Percentiles rank a stretch among this genome's conserved stretches.
Conservation (phyloP, 2,888 invertebrate genomes). For the Sarcophaga rosellei region DNA sequence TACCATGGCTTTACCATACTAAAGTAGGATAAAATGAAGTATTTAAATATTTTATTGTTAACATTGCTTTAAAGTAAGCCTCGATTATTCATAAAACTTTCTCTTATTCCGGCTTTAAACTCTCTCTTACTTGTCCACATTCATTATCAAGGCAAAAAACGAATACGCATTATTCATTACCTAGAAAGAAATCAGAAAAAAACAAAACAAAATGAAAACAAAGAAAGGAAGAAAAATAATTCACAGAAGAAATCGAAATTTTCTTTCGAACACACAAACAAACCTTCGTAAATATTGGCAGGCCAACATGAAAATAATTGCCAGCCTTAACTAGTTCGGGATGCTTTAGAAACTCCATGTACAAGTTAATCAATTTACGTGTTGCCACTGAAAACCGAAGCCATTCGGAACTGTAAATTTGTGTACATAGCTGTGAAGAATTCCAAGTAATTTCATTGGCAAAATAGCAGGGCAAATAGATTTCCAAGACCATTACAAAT, state of each 20-base stretch:
- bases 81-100: no score
- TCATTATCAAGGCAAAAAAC: conserved; percentile 76
- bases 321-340: conserved; percentile 74
- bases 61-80: no score
- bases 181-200: conserved; percentile 62
- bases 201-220: background rate
- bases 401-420: conserved; percentile 76
- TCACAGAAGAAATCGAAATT: background rate
- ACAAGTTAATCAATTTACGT: conserved; percentile 72
- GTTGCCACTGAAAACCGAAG: conserved; percentile 70
- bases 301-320: conserved; percentile 75
- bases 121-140: conserved; percentile 71
- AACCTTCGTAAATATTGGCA: conserved; percentile 77
- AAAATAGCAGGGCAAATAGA: conserved; percentile 77
- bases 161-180: conserved; percentile 77
- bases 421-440: conserved; percentile 71
- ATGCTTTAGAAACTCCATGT: conserved; percentile 76
- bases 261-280: background rate
- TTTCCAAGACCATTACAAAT: conserved; percentile 74
- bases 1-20: no score
- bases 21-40: no score
- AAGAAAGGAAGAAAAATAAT: background rate
- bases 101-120: background rate
- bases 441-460: conserved; percentile 75
- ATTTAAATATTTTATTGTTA: no score